Base-by-base conservation (phyloP, 2,888 invertebrate genomes). In the Gymnosoma rotundatum region DNA sequence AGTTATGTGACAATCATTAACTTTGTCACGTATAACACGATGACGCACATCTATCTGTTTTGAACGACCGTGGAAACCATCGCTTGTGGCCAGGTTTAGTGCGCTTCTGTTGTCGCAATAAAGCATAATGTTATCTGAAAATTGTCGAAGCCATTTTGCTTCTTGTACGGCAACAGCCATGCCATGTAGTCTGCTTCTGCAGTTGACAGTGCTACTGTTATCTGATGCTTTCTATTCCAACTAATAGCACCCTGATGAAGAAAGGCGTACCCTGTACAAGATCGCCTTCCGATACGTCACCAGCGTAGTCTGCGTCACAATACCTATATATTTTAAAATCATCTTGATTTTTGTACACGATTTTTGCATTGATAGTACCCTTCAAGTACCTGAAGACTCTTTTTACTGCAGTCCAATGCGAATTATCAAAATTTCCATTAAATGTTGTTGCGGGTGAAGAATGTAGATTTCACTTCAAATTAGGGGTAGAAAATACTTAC, bases 301-400 rank as follows among this genome's bases (percentile, higher is more conserved):
- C 36, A 36, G 4, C 36, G 36, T 36, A 36, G 45, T 87, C 83
- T 12, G 84, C 75, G 58, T 87, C 83, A 56, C 73, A 85, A 61
- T 76, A 86, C 8, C 80, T 85, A 20, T 20, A 7, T 12, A 85
- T n/a, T 58, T 78, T 70, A 18, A 18, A 54, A 7, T 14, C n/a
- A n/a, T n/a, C 48, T n/a, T 58, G 48, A 56, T 56, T 66, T 50
- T 67, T 60, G 10, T 18, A 48, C 32, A 38, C 36, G 20, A 74
- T 20, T 52, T 38, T 52, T 1, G 12, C n/a, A 50, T 64, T n/a
- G 2, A 63, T 63, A 6, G 56, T 64, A n/a, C n/a, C n/a, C n/a
- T n/a, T n/a, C n/a, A n/a, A n/a, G n/a, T n/a, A 25, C 16, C 74
- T 20, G 12, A 64, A 42, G 4, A 64, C 21, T n/a, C 64, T 38